Evolutionary conservation across 2,888 invertebrate genomes (phyloP).

Genomic region (Xylota segnis): DNA sequence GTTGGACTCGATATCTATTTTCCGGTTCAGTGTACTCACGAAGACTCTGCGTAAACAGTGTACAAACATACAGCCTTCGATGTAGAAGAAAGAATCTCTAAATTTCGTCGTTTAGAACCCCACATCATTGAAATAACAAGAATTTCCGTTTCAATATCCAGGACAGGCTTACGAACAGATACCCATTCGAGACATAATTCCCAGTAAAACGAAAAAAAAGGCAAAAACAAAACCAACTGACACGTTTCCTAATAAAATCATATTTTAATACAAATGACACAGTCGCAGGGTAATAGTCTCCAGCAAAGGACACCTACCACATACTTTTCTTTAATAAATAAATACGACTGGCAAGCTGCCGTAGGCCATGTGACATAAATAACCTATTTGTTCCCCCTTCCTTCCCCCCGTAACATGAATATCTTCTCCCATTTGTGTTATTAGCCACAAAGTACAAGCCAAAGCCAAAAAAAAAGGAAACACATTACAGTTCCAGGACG

Average conservation of each 20-base stretch:
- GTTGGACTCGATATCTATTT: too few relatives aligned
- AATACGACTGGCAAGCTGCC: slow-evolving; percentile 14
- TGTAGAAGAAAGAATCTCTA: too few relatives aligned
- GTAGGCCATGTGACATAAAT: not conserved
- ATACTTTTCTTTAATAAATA: slow-evolving; percentile 4
- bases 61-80: too few relatives aligned
- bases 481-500: slow-evolving; percentile 9
- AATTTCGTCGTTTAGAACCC: too few relatives aligned
- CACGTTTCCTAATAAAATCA: slow-evolving; percentile 36
- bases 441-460: slow-evolving; percentile 11
- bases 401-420: not conserved
- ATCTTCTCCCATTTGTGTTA: slow-evolving; percentile 26
- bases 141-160: too few relatives aligned
- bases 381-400: too few relatives aligned
- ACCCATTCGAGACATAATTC: not conserved
- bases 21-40: too few relatives aligned
- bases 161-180: too few relatives aligned
- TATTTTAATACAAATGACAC: slow-evolving; percentile 22
- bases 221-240: slow-evolving; percentile 1
- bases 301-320: not conserved
- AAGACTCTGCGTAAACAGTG: too few relatives aligned
- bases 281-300: not conserved
- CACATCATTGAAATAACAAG: too few relatives aligned
- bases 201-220: not conserved
- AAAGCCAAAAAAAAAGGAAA: not conserved